phyloP scores from a whole-genome alignment of 2,888 invertebrate genomes.

The Noctua janthina region DNA sequence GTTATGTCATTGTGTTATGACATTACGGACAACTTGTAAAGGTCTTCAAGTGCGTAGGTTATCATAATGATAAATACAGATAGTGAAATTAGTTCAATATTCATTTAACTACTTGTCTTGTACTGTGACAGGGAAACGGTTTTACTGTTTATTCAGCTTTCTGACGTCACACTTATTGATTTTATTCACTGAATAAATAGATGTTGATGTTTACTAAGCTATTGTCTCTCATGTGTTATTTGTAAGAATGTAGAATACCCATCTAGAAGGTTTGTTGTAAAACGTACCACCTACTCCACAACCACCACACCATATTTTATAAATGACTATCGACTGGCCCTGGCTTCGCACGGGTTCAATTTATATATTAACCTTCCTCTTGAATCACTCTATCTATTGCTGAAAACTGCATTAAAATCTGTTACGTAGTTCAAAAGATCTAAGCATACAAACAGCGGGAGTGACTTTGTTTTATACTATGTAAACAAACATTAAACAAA shows the following conservation, averaged over 20 bases:
- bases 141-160: slow-evolving; percentile 3
- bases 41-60: background rate
- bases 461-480: too few relatives aligned
- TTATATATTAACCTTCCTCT: too few relatives aligned
- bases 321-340: background rate
- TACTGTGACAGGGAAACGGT: background rate
- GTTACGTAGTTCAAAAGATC: too few relatives aligned
- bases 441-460: too few relatives aligned
- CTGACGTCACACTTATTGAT: background rate
- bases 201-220: background rate
- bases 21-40: background rate
- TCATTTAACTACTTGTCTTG: background rate
- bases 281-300: background rate
- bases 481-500: too few relatives aligned
- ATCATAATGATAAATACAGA: background rate
- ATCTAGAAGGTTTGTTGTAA: background rate
- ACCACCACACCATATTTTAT: background rate
- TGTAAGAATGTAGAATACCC: background rate
- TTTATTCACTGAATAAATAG: background rate
- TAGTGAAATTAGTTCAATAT: background rate
- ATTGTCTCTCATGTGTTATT: background rate
- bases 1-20: background rate
- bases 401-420: too few relatives aligned
- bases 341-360: too few relatives aligned
- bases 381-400: too few relatives aligned